Percentiles rank a stretch among this genome's conserved stretches.
Evolutionary conservation across 2,113 vertebrate species (phyloP).

Genomic region (Struthio camelus): DNA sequence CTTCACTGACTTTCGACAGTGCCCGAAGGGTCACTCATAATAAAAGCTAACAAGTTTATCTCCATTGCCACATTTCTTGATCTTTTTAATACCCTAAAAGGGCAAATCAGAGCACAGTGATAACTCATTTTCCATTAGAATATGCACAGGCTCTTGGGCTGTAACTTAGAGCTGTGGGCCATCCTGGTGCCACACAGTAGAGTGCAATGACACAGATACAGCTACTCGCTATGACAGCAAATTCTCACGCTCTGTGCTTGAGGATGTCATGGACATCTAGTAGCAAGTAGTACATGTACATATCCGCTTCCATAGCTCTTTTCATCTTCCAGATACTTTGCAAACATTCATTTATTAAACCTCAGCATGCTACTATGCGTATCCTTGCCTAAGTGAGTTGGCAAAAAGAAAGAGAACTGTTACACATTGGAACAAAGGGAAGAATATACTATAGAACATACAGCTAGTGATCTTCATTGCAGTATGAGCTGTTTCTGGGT

Average conservation of each 20-base stretch:
- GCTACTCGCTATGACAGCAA: background rate
- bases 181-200: fast-evolving
- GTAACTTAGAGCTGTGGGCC: background rate
- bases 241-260: background rate
- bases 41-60: background rate
- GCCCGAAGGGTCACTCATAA: background rate
- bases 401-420: background rate
- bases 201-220: fast-evolving
- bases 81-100: background rate
- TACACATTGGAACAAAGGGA: background rate
- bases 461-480: background rate
- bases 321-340: background rate
- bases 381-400: background rate
- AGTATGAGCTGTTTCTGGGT: background rate
- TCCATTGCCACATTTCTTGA: background rate
- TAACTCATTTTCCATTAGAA: background rate
- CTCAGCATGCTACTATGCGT: background rate
- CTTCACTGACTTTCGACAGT: background rate
- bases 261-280: fast-evolving
- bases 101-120: background rate
- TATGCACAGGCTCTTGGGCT: fast-evolving
- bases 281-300: background rate
- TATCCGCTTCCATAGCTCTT: background rate
- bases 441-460: background rate
- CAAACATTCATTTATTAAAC: background rate